Conservation (phyloP, 2,888 invertebrate species). For the Chromoteleia sp. region DNA sequence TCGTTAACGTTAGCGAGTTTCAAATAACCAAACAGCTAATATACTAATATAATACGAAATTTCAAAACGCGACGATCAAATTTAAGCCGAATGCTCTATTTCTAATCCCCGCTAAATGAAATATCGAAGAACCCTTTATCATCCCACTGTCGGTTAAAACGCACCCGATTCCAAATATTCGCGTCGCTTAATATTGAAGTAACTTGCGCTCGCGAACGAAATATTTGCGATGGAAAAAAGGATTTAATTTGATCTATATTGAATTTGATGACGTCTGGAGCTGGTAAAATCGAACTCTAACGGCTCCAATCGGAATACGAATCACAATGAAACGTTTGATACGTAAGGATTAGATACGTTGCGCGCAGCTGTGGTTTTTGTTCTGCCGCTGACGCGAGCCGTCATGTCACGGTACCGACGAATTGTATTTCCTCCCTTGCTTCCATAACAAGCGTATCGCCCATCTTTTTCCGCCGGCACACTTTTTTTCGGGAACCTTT, state of each 20-base stretch:
- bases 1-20: slow-evolving; percentile 24
- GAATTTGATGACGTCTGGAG: slow-evolving; percentile 39
- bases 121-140: not conserved
- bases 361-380: slow-evolving; percentile 68
- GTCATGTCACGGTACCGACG: slow-evolving; percentile 58
- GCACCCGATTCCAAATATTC: not conserved
- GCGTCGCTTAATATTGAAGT: not conserved
- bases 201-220: not conserved
- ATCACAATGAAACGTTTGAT: slow-evolving; percentile 66
- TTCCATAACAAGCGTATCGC: slow-evolving; percentile 61
- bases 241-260: slow-evolving; percentile 34
- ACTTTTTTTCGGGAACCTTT: slow-evolving; percentile 29
- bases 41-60: not conserved
- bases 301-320: slow-evolving; percentile 41
- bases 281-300: slow-evolving; percentile 32
- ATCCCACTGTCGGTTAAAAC: not conserved
- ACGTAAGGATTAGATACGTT: slow-evolving; percentile 67
- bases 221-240: slow-evolving; percentile 14
- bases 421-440: slow-evolving; percentile 58
- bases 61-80: slow-evolving; percentile 1
- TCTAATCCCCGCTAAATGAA: not conserved
- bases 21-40: slow-evolving; percentile 8
- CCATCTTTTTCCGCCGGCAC: slow-evolving; percentile 54
- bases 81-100: slow-evolving; percentile 4
- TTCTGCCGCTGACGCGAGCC: slow-evolving; percentile 64